Conservation (phyloP, 1,140 invertebrate species). For the Myzus persicae region DNA sequence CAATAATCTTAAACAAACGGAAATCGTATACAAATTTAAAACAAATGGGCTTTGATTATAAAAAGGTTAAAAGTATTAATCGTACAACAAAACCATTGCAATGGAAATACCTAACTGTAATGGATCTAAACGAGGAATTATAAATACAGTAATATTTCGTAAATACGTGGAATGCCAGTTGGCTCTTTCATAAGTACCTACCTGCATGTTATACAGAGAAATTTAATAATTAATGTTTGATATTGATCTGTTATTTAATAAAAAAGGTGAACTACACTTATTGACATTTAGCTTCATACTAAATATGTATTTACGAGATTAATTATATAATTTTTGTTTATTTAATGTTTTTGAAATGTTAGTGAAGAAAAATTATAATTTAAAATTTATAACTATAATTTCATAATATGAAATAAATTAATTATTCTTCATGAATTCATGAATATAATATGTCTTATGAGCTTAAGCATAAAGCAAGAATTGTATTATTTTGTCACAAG, state of each 20-base stretch:
- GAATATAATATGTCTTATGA: no score
- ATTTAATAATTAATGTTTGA: neutral
- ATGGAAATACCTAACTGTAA: neutral
- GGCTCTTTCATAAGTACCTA: neutral
- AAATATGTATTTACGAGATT: no score
- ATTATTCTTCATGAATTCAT: no score
- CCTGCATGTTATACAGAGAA: neutral
- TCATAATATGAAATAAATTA: no score
- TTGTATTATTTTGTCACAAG: no score
- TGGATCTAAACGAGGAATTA: neutral
- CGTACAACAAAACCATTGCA: neutral
- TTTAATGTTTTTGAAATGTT: no score
- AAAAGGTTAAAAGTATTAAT: neutral
- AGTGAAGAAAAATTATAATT: no score
- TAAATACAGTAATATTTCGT: neutral
- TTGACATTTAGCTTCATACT: no score
- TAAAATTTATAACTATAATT: no score
- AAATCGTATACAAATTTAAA: slow-evolving; percentile 1
- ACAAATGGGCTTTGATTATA: neutral
- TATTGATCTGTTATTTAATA: neutral
- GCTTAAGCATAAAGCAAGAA: no score
- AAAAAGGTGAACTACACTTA: no score
- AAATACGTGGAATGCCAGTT: neutral
- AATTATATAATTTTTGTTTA: no score
- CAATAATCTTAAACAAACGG: neutral